These are phyloP conservation scores for Halichoeres trimaculatus DNA, from an alignment of 2,113 vertebrate species.

Conservation along the genomic window DNA sequence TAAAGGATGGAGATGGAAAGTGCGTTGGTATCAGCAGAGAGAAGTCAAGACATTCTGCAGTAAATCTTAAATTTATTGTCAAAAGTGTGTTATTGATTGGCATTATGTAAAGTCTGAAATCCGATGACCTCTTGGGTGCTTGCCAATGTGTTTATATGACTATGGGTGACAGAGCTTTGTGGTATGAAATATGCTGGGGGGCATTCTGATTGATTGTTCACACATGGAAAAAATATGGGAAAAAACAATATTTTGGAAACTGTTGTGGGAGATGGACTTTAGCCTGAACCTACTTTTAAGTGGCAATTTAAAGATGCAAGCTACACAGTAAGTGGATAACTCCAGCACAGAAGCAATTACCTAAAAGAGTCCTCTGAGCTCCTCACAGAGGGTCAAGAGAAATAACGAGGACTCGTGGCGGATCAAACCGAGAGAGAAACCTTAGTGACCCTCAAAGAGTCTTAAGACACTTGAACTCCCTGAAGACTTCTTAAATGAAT, in stretches of 20 bases:
- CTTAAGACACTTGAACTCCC: conserved; percentile 19
- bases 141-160: conserved; percentile 40
- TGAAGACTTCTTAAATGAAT: conserved; percentile 40
- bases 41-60: neutral
- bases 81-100: conserved; percentile 28
- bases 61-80: neutral
- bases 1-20: neutral
- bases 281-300: conserved; percentile 47
- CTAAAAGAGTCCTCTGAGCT: conserved; percentile 31
- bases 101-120: conserved; percentile 11
- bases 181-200: conserved; percentile 52
- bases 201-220: conserved; percentile 59
- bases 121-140: conserved; percentile 14
- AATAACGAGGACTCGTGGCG: conserved; percentile 39
- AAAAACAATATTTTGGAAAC: conserved; percentile 38
- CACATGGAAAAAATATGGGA: conserved; percentile 40
- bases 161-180: conserved; percentile 46
- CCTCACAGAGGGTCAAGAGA: conserved; percentile 38
- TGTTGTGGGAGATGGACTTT: conserved; percentile 31
- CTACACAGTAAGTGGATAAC: conserved; percentile 30
- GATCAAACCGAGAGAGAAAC: conserved; percentile 30
- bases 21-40: neutral
- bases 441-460: conserved; percentile 43
- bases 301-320: conserved; percentile 41
- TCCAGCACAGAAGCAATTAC: conserved; percentile 42